Evolutionary conservation across 2,888 invertebrate species (phyloP).

Genomic region (Endomychus coccineus): DNA sequence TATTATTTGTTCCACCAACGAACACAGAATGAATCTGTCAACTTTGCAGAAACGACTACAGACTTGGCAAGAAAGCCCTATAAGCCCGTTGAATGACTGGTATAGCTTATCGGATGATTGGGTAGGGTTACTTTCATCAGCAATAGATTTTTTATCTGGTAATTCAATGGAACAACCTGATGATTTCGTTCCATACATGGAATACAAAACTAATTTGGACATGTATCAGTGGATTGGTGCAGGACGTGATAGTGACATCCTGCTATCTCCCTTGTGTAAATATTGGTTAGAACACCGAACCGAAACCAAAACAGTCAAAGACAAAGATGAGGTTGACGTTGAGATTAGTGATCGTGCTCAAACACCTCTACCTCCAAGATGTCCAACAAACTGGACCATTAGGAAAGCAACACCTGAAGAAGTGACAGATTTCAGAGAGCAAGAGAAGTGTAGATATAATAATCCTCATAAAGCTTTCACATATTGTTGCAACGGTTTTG

Average conservation of each 20-base stretch:
- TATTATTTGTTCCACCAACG: conserved; percentile 76
- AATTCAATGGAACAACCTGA: conserved; percentile 74
- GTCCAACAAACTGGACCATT: conserved; percentile 77
- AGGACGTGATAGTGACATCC: conserved; percentile 79
- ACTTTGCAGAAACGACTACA: conserved; percentile 67
- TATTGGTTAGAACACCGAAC: conserved; percentile 67
- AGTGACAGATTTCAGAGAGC: conserved; percentile 64
- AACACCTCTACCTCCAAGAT: conserved; percentile 51
- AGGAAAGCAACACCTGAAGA: conserved; percentile 71
- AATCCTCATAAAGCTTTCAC: conserved; percentile 89
- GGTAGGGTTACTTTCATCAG: conserved; percentile 67
- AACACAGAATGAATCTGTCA: conserved; percentile 72
- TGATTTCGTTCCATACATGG: conserved; percentile 83
- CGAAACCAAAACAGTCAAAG: conserved; percentile 38
- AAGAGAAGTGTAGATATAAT: conserved; percentile 78
- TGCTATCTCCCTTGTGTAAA: conserved; percentile 65
- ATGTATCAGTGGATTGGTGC: conserved; percentile 91
- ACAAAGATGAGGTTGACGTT: conserved; percentile 38
- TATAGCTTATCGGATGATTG: conserved; percentile 64
- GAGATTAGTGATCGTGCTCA: conserved; percentile 41
- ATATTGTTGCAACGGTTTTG: conserved; percentile 79
- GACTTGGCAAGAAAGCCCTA: conserved; percentile 71
- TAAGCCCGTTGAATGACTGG: conserved; percentile 77
- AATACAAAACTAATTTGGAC: conserved; percentile 66
- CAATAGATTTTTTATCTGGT: conserved; percentile 76